Conservation (phyloP, 2,797 vertebrate genomes). For the Karalla daura region DNA sequence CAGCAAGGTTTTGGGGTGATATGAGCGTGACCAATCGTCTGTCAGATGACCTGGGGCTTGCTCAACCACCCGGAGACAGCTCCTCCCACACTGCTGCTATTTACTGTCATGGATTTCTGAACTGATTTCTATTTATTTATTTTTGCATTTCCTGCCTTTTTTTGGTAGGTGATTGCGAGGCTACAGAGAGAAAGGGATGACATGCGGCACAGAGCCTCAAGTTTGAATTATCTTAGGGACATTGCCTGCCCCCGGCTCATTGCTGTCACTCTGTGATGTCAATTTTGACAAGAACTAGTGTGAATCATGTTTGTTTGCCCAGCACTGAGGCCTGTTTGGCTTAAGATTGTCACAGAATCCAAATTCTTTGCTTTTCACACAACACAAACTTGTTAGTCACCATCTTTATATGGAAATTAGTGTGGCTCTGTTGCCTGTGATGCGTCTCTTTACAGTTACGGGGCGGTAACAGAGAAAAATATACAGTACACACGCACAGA, state of each 20-base stretch:
- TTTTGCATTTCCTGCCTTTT: background rate
- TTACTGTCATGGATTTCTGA: background rate
- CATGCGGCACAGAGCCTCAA: background rate
- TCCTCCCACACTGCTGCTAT: background rate
- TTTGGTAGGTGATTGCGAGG: background rate
- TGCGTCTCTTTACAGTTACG: constrained; percentile 7
- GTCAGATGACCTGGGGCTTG: no score
- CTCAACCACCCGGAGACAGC: background rate
- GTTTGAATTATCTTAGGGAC: background rate
- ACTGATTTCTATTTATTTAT: background rate
- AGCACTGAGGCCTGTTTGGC: background rate
- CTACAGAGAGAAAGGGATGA: background rate
- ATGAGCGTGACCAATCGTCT: background rate
- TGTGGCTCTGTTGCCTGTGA: background rate
- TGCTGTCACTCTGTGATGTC: background rate
- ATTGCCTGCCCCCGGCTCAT: background rate
- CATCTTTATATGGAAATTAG: background rate
- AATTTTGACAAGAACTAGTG: no score
- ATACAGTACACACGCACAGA: constrained; percentile 31
- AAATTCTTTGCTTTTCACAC: background rate
- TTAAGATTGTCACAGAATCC: background rate
- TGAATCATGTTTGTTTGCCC: no score
- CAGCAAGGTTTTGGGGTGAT: background rate
- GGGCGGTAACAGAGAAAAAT: constrained; percentile 26
- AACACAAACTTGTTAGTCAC: background rate